Conservation (phyloP, 2,888 invertebrate species). For the Pheosia tremula region DNA sequence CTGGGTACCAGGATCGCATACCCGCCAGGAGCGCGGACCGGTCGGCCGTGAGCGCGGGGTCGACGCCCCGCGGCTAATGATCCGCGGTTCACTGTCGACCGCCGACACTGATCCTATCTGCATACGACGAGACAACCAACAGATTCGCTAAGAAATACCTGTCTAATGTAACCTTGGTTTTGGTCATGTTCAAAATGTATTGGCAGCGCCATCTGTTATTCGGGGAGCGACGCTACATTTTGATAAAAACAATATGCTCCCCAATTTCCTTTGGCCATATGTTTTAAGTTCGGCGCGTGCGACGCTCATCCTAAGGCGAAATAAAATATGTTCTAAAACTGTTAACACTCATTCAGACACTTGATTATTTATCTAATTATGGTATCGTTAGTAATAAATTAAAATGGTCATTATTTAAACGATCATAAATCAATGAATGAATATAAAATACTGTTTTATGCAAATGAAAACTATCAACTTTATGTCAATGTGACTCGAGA, state of each 20-base stretch:
- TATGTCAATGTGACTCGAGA: background rate
- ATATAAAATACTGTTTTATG: background rate
- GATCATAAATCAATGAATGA: background rate
- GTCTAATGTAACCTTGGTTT: background rate
- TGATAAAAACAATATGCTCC: no score
- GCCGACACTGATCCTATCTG: constrained; percentile 21
- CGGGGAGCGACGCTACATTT: no score
- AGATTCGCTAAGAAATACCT: background rate
- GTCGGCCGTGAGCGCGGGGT: constrained; percentile 40
- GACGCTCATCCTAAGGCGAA: no score
- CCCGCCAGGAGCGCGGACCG: constrained; percentile 34
- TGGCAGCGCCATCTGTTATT: no score
- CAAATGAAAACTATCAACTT: background rate
- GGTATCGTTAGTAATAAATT: background rate
- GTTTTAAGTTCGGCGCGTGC: background rate
- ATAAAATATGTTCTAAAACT: no score
- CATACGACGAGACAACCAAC: background rate
- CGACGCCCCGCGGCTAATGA: constrained; percentile 31
- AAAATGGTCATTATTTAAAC: background rate
- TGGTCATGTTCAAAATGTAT: no score
- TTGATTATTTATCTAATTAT: no score
- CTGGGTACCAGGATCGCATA: constrained; percentile 36
- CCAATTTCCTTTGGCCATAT: no score
- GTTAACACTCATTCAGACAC: no score
- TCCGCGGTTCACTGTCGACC: constrained; percentile 40